phyloP scores from a whole-genome alignment of 2,113 vertebrate species.

The Ariopsis seemanni region DNA sequence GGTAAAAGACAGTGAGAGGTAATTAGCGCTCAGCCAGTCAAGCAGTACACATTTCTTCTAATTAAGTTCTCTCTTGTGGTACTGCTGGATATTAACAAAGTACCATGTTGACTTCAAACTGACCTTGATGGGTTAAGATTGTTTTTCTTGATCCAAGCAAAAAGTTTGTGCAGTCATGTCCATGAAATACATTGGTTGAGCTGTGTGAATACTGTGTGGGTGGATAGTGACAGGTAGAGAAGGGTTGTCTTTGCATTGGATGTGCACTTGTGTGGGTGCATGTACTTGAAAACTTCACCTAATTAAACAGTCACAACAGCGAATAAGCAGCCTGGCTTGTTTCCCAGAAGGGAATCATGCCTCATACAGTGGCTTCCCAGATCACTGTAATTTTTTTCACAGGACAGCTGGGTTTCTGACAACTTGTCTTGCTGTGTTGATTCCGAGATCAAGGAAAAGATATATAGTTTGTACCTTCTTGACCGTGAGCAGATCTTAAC shows the following conservation, averaged over 20 bases:
- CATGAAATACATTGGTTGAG: background rate
- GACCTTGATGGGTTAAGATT: constrained; percentile 13
- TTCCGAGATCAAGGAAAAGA: background rate
- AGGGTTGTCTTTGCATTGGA: background rate
- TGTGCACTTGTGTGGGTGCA: background rate
- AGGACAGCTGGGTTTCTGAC: background rate
- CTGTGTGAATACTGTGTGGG: constrained; percentile 9
- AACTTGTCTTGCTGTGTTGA: background rate
- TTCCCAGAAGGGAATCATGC: background rate
- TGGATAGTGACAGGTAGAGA: background rate
- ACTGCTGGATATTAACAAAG: constrained; percentile 25
- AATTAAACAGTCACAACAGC: constrained; percentile 8
- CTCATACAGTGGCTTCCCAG: background rate
- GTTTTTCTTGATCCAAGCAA: background rate
- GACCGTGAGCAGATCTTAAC: background rate
- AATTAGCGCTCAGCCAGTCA: constrained; percentile 36
- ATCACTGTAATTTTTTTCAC: background rate
- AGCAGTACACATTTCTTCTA: constrained; percentile 27
- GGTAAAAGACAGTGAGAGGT: constrained; percentile 29
- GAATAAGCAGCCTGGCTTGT: background rate
- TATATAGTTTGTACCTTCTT: background rate
- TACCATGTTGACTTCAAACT: background rate
- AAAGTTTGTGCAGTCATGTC: constrained; percentile 4
- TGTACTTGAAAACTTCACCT: background rate
- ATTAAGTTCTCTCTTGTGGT: constrained; percentile 37